Evolutionary conservation across 1,140 invertebrate species (phyloP), one percentile per base, ranked within the genome.

Genomic region (Wiebesia pumilae): DNA sequence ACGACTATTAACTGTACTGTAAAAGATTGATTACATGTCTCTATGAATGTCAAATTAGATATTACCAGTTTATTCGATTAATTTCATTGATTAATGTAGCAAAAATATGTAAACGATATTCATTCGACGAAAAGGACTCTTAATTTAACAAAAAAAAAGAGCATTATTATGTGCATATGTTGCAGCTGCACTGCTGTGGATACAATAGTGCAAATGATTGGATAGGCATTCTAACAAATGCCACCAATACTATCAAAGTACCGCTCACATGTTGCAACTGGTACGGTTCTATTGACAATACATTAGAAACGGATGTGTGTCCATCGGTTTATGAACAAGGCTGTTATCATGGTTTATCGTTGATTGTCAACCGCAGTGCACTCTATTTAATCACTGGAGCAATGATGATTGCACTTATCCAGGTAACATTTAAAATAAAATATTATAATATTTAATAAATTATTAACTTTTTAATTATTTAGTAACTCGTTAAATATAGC

Each of bases 391-490:
- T 96, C n/a, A 97, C 96, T 35, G 96, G 97, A 19, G 97, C 97
- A 40, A 94, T 97, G 87, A 97, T 96, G 24, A 96, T 98, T 88
- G 96, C 97, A 58, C 95, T 97, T 90, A 96, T 97, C 90, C 96
- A 97, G 94, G 96, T 96, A 91, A 88, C 12, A 51, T 77, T 73
- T 6, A 40, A n/a, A 19, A 85, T 88, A 19, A 82, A 77, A 35
- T 81, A 47, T 84, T 88, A 71, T 54, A 83, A 51, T 27, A 21
- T 58, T 83, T 69, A 19, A 21, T 7, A 12, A 73, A 9, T 38
- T 9, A 21, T 73, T 73, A 73, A 38, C 9, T 38, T 14, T 73
- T 38, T 21, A 73, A 67, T 67, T 67, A n/a, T 10, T 67, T 67
- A 16, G 19, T 54, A 54, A 54, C 10, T 54, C 19, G 19, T 54